Evolutionary conservation across 53 echinoderm and acorn worm genomes (phyloP).

Genomic region (Crossaster papposus): DNA sequence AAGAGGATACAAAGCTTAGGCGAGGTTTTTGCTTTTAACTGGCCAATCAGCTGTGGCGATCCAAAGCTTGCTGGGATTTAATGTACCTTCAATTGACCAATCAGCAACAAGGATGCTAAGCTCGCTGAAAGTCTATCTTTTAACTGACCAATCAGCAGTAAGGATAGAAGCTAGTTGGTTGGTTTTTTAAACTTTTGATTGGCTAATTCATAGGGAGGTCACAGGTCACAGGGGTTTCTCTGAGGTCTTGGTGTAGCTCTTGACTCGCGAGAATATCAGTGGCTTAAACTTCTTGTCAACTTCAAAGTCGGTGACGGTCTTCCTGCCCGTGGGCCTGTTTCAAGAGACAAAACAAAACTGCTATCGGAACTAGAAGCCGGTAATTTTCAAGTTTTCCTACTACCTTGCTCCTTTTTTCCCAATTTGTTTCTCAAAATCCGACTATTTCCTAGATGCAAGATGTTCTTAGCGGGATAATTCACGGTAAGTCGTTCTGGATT

Average conservation of each 20-base stretch:
- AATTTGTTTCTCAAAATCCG: too few species aligned
- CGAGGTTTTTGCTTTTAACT: conserved; percentile 61
- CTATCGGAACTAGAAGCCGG: neutral
- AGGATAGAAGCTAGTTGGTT: conserved; percentile 31
- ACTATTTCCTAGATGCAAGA: too few species aligned
- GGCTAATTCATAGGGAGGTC: neutral
- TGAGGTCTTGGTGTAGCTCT: conserved; percentile 80
- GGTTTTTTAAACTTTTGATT: neutral
- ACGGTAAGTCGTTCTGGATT: too few species aligned
- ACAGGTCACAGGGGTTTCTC: conserved; percentile 68
- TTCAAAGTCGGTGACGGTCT: conserved; percentile 77
- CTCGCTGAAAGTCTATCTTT: too few species aligned
- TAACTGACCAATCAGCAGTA: neutral
- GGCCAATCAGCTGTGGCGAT: too few species aligned
- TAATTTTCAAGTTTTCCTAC: too few species aligned
- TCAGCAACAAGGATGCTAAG: too few species aligned
- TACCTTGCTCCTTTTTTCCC: too few species aligned
- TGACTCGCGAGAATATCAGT: conserved; percentile 84
- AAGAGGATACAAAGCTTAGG: too few species aligned
- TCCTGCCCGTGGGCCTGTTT: conserved; percentile 71
- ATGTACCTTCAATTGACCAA: too few species aligned
- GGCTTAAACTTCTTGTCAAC: conserved; percentile 70
- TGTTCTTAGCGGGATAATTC: too few species aligned
- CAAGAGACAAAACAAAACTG: neutral
- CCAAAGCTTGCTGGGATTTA: too few species aligned